Evolutionary conservation across 2,888 invertebrate genomes (phyloP).

Genomic region (Gastrophysa polygoni): DNA sequence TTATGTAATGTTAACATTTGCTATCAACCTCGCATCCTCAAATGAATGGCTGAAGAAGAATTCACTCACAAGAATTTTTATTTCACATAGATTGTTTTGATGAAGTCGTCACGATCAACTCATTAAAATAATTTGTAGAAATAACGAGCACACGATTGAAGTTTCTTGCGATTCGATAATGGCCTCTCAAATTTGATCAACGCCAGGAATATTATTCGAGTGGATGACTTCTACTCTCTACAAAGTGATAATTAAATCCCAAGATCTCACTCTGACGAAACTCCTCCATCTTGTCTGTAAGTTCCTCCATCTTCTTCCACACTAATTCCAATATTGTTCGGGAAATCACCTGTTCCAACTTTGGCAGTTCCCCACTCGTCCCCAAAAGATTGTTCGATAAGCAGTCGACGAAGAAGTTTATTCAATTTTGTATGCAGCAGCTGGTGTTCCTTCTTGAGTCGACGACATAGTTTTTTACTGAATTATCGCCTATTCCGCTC

Average conservation of each 20-base stretch:
- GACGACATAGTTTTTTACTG: too few relatives aligned
- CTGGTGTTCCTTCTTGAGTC: conserved; percentile 6
- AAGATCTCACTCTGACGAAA: conserved; percentile 2
- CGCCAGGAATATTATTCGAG: conserved; percentile 8
- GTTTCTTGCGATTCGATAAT: conserved; percentile 6
- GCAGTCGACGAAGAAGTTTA: conserved; percentile 4
- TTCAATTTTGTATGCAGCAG: conserved; percentile 8
- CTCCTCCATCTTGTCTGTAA: conserved; percentile 11
- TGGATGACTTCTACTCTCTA: conserved; percentile 5
- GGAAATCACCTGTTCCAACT: conserved; percentile 15
- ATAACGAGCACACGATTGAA: conserved; percentile 10
- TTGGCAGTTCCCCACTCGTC: not conserved
- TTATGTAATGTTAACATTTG: too few relatives aligned
- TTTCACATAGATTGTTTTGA: too few relatives aligned
- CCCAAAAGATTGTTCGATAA: conserved; percentile 9
- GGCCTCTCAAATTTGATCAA: conserved; percentile 15
- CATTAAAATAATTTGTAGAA: not conserved
- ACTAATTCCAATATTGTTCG: conserved; percentile 4
- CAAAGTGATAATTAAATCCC: conserved; percentile 8
- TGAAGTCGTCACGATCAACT: too few relatives aligned
- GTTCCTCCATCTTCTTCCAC: conserved; percentile 1
- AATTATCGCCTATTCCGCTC: too few relatives aligned
- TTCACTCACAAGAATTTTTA: too few relatives aligned
- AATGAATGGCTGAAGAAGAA: too few relatives aligned
- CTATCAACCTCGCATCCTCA: too few relatives aligned